These are phyloP conservation scores for Lepidurus arcticus DNA, from an alignment of 1,140 invertebrate genomes.

Conservation along the genomic window DNA sequence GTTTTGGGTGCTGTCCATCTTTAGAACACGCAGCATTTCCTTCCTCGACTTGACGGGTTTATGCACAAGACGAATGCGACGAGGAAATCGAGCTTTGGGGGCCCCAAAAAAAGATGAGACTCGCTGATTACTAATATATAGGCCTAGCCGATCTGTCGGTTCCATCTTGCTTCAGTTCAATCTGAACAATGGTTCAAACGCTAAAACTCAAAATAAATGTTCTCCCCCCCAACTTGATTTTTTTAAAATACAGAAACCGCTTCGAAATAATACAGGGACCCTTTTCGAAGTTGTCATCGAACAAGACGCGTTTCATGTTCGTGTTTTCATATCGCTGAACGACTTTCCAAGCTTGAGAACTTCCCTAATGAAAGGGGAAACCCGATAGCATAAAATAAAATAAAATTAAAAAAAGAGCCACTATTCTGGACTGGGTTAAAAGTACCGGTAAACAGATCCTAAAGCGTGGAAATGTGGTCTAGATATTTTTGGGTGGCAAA, in stretches of 20 bases:
- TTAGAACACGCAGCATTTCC: constrained; percentile 7
- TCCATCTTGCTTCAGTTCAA: not conserved
- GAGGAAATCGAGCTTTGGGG: not conserved
- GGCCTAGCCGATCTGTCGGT: constrained; percentile 3
- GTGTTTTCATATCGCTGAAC: too few species aligned
- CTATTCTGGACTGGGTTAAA: not conserved
- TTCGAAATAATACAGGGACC: too few species aligned
- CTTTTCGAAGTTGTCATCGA: too few species aligned
- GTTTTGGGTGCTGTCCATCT: not conserved
- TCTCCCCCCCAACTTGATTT: not conserved
- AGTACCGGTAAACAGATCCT: not conserved
- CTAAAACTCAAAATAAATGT: not conserved
- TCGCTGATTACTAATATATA: constrained; percentile 6
- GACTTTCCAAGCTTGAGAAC: too few species aligned
- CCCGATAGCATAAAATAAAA: not conserved
- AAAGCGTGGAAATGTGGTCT: not conserved
- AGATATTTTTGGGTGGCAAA: not conserved
- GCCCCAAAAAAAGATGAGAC: not conserved
- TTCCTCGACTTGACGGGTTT: constrained; percentile 12
- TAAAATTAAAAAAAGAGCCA: not conserved
- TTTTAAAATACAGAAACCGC: not conserved
- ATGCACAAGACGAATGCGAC: constrained; percentile 21
- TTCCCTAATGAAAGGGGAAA: not conserved
- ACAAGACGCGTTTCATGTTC: too few species aligned
- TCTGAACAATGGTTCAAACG: not conserved